phyloP scores from a whole-genome alignment of 2,888 invertebrate genomes.

The Nephrotoma appendiculata region DNA sequence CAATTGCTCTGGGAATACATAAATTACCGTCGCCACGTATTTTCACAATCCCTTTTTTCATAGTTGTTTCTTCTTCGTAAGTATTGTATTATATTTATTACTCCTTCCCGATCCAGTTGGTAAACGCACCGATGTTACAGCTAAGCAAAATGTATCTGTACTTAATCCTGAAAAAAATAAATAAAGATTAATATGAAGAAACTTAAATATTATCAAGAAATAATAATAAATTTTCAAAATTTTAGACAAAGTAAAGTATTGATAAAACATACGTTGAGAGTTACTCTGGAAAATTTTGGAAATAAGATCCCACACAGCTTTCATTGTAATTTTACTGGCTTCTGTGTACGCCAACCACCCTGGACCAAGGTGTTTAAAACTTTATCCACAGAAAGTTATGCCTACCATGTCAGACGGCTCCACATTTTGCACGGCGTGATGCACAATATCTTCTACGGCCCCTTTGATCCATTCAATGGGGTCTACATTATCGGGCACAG shows the following conservation, averaged over 20 bases:
- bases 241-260: too few species aligned
- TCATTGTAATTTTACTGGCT: neutral
- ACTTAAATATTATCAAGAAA: too few species aligned
- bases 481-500: conserved; percentile 6
- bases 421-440: conserved; percentile 5
- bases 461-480: conserved; percentile 6
- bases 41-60: neutral
- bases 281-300: neutral
- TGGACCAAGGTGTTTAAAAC: neutral
- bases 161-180: conserved; percentile 5
- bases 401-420: neutral
- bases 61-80: conserved; percentile 5
- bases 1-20: neutral
- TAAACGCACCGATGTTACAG: too few species aligned
- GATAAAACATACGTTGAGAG: neutral
- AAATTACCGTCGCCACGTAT: neutral
- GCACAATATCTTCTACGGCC: conserved; percentile 7
- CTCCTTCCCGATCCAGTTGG: too few species aligned
- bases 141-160: conserved; percentile 13
- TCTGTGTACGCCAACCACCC: neutral
- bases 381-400: neutral
- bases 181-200: too few species aligned
- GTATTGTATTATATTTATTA: too few species aligned
- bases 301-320: neutral
- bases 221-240: too few species aligned